Conservation (phyloP, 2,888 invertebrate species). For the Agrotis clavis region DNA sequence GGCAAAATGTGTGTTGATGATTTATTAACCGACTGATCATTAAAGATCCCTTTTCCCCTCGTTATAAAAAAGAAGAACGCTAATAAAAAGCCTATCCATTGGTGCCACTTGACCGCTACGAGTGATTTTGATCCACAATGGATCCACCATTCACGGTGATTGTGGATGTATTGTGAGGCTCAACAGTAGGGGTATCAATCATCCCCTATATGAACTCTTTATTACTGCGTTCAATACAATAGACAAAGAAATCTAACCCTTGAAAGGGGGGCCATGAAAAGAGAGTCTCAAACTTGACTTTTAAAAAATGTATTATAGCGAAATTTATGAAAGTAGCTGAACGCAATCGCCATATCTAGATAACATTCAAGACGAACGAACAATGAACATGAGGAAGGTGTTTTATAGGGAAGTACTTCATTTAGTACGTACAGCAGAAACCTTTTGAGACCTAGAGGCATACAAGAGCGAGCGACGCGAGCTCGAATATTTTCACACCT, state of each 20-base stretch:
- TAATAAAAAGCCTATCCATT: slow-evolving; percentile 49
- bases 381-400: too few species aligned
- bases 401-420: too few species aligned
- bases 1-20: slow-evolving; percentile 34
- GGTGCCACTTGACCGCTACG: slow-evolving; percentile 55
- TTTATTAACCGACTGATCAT: slow-evolving; percentile 42
- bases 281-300: background rate
- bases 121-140: slow-evolving; percentile 59
- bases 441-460: too few species aligned
- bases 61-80: slow-evolving; percentile 38
- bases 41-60: slow-evolving; percentile 26
- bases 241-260: slow-evolving; percentile 56
- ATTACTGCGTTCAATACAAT: slow-evolving; percentile 65
- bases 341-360: too few species aligned
- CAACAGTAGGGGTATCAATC: slow-evolving; percentile 68
- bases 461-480: too few species aligned
- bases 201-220: slow-evolving; percentile 69
- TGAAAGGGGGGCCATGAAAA: slow-evolving; percentile 47
- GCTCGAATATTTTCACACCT: too few species aligned
- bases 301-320: background rate
- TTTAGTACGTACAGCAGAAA: too few species aligned
- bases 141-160: slow-evolving; percentile 40
- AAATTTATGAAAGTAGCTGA: too few species aligned
- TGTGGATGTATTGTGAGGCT: slow-evolving; percentile 52
- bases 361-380: too few species aligned